Evolutionary conservation across 2,797 vertebrate species (phyloP).

Genomic region (Sardinella longiceps): DNA sequence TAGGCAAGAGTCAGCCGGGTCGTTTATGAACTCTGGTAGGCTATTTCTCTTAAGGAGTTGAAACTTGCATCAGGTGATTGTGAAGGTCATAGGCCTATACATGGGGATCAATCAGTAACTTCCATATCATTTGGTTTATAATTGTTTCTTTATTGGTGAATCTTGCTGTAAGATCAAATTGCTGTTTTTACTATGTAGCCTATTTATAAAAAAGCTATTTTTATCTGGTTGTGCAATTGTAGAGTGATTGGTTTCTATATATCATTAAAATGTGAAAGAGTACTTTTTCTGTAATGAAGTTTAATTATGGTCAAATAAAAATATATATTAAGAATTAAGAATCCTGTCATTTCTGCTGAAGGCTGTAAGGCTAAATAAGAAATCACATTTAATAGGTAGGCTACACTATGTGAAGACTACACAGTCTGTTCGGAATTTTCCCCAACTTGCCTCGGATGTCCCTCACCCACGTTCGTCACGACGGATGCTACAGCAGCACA

Average conservation of each 20-base stretch:
- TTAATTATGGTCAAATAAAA: neutral
- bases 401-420: too few species aligned
- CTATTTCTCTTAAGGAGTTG: neutral
- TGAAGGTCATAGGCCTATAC: neutral
- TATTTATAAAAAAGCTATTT: neutral
- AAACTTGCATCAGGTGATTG: neutral
- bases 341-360: too few species aligned
- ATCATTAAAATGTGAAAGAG: too few species aligned
- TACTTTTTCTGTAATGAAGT: neutral
- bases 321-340: neutral
- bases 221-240: neutral
- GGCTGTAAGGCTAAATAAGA: too few species aligned
- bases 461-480: neutral
- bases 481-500: too few species aligned
- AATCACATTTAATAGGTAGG: too few species aligned
- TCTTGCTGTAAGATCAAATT: conserved; percentile 6
- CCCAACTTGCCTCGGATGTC: neutral
- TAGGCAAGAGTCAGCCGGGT: too few species aligned
- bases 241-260: neutral
- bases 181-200: neutral
- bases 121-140: neutral
- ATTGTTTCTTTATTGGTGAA: neutral
- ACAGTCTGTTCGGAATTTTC: neutral
- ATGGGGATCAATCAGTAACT: conserved; percentile 1
- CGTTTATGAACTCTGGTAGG: too few species aligned